Evolutionary conservation across 2,797 vertebrate species (phyloP).

Genomic region (Periparus ater): DNA sequence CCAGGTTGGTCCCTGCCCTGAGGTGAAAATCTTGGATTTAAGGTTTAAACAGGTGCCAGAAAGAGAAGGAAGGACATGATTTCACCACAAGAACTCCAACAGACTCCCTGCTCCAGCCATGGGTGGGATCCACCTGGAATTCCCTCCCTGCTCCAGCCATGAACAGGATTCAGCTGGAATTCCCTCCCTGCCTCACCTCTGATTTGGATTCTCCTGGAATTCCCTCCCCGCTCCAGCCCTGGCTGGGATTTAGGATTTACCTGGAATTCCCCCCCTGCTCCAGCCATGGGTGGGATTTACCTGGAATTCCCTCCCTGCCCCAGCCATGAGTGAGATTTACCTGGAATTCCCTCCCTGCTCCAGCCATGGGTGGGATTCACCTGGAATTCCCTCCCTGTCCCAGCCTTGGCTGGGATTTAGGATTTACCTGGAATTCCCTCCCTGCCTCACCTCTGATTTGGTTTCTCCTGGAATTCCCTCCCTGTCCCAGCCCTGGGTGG

Average conservation of each 20-base stretch:
- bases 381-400: neutral
- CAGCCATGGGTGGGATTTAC: neutral
- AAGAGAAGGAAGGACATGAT: neutral
- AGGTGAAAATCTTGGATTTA: neutral
- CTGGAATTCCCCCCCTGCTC: neutral
- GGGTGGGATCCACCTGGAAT: neutral
- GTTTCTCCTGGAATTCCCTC: neutral
- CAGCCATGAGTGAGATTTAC: neutral
- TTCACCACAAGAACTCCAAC: neutral
- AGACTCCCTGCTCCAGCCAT: neutral
- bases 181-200: neutral
- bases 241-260: neutral
- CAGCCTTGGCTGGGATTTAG: neutral
- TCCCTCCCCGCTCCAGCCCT: neutral
- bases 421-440: neutral
- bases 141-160: neutral
- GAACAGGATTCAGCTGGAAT: neutral
- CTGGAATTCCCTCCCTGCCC: neutral
- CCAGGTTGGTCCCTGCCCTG: neutral
- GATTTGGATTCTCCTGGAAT: neutral
- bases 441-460: neutral
- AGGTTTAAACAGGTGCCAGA: neutral
- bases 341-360: neutral
- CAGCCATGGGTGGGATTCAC: neutral
- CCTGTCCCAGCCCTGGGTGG: too few species aligned